These are phyloP conservation scores for Lindbergichthys nudifrons DNA, from an alignment of 2,797 vertebrate genomes.

Conservation along the genomic window DNA sequence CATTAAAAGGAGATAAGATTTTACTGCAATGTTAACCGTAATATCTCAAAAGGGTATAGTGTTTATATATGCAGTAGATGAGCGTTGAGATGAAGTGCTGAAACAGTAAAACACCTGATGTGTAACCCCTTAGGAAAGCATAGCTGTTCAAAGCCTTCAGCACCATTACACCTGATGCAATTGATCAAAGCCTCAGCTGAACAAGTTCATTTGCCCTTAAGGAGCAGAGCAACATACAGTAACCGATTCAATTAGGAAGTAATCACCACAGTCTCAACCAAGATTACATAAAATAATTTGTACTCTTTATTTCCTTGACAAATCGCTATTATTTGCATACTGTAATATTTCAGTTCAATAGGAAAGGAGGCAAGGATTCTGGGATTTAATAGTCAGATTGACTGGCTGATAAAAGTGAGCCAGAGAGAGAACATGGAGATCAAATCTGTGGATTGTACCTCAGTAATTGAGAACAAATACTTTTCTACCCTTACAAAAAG, in stretches of 20 bases:
- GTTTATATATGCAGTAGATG: conserved; percentile 15
- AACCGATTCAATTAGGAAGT: conserved; percentile 56
- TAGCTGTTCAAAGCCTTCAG: conserved; percentile 32
- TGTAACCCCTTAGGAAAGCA: conserved; percentile 1
- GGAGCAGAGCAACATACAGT: conserved; percentile 41
- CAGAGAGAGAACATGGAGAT: conserved; percentile 28
- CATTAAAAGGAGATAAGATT: background rate
- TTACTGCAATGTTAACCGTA: conserved; percentile 3
- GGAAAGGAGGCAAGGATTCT: conserved; percentile 8
- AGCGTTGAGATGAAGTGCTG: conserved; percentile 20
- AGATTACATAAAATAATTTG: background rate
- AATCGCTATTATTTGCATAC: conserved; percentile 1
- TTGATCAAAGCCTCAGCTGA: conserved; percentile 57
- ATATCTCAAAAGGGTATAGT: background rate
- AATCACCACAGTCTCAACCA: conserved; percentile 28
- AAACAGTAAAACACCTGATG: conserved; percentile 21
- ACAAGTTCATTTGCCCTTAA: conserved; percentile 60
- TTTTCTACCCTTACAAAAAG: background rate
- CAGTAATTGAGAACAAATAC: background rate
- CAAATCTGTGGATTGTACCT: conserved; percentile 30
- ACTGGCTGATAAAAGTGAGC: conserved; percentile 51
- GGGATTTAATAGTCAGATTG: conserved; percentile 40
- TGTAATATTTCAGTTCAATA: conserved; percentile 21
- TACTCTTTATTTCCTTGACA: background rate
- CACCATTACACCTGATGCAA: conserved; percentile 64